Base-by-base conservation (phyloP, 2,797 vertebrate genomes). In the Propithecus deckenii region DNA sequence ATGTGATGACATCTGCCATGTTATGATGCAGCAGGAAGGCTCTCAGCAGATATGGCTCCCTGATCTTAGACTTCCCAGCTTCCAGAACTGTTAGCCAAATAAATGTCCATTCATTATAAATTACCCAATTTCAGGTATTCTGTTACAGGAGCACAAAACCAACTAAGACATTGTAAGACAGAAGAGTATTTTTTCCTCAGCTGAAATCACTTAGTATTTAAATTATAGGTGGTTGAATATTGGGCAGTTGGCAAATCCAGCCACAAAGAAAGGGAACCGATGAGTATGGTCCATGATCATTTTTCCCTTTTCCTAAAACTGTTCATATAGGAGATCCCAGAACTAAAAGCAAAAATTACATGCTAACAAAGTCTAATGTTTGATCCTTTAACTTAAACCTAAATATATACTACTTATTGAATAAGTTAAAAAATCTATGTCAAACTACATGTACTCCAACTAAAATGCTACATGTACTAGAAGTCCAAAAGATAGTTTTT, bases 281-380 rank as follows among this genome's bases (percentile, higher is more conserved):
- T n/a, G 7, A 46, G 41, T 57, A 15, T 57, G 69, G 15, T 63
- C 38, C 2, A 32, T 38, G 41, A 86, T 71, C n/a, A 83, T 32
- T 80, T 90, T 46, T 94, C 86, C 41, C 50, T 55, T 96, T 94
- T 69, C 43, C 86, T 83, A 90, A 89, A 86, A 94, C 5, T 83
- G 13, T 50, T 89, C 46, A 63, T 10, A 32, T 0, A 25, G 20
- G 52, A 80, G 23, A 57, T 83, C 43, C 22, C 15, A 74, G 25
- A 90, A 89, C 18, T 74, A 63, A 88, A 59, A 57, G 30, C 23
- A 91, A 89, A 95, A 88, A 17, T 75, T 20, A 76, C 41, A 88
- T 76, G 46, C 28, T 52, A 61, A 75, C 22, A 55, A 89, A 78
- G 5, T 79, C n/a, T 65, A 81, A 81, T 67, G n/a, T 67, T 81